Evolutionary conservation across 2,797 vertebrate genomes (phyloP), one percentile per base, ranked within the genome.

Genomic region (Loris lydekkerianus): DNA sequence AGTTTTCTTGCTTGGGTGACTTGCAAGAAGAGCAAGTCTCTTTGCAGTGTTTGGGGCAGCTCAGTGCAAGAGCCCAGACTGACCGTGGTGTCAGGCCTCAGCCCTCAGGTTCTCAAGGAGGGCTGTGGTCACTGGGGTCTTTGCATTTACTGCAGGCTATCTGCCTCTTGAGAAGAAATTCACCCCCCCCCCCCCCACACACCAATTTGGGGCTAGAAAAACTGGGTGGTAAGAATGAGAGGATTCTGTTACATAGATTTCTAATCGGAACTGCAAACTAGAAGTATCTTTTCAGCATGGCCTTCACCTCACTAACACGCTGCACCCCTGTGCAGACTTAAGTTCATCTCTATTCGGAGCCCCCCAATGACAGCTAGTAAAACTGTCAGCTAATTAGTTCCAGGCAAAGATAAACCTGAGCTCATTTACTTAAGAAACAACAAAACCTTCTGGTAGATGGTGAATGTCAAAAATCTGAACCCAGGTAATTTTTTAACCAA

Each of bases 121-220:
- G 76, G 21, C 13, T 67, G n/a, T 78, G 43, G 2, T 29, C 40
- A 40, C 34, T 1, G 27, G 20, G 21, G 61, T 61, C 78, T 81
- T 53, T 13, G 3, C 27, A 29, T 60, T 84, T 65, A 20, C 29
- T 5, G 17, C 3, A 29, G 60, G 56, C 40, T 73, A 17, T 17
- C 58, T 69, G 31, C 81, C 15, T 93, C 63, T 67, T 61, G 49
- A 73, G 56, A 88, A 94, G 60, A 69, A 67, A 92, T 9, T 60
- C 40, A 31, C 34, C 81, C 18, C 40, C 5, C 13, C 34, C 81
- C 18, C 40, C 5, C 13, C 0, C 72, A 3, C 37, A 43, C 40
- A 75, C 49, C 7, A 13, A 34, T 15, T 1, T 27, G 63, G 61
- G 82, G 58, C 11, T 31, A 34, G 93, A n/a, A 88, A 82, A 61